A percentile compares a stretch with the other conserved stretches of the same genome.
These are phyloP conservation scores for Muscidifurax raptorellus DNA, from an alignment of 1,140 invertebrate species.

Conservation along the genomic window DNA sequence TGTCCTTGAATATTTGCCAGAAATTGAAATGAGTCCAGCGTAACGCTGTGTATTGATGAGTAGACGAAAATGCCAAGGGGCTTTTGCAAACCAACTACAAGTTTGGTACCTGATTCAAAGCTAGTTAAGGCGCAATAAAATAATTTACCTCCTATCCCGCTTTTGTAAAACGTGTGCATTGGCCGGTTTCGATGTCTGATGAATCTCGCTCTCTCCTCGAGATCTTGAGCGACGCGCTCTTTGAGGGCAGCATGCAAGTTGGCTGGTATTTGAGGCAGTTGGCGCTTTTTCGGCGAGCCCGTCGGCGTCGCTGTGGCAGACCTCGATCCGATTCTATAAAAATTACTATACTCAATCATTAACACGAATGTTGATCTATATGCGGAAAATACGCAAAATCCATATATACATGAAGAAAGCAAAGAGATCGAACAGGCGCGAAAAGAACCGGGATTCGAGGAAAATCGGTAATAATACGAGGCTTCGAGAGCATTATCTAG, in stretches of 20 bases:
- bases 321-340: constrained; percentile 83
- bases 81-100: too few species aligned
- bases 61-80: too few species aligned
- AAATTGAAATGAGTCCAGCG: too few species aligned
- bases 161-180: constrained; percentile 81
- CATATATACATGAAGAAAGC: background rate
- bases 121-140: background rate
- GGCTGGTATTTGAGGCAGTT: constrained; percentile 93
- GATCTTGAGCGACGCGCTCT: constrained; percentile 85
- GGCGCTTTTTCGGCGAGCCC: constrained; percentile 95
- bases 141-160: constrained; percentile 76
- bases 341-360: constrained; percentile 15
- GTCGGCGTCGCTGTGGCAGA: constrained; percentile 95
- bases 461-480: background rate
- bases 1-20: background rate
- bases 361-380: background rate
- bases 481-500: background rate
- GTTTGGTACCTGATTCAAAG: too few species aligned
- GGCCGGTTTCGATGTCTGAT: constrained; percentile 83
- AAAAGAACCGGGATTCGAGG: background rate
- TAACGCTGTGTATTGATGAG: background rate
- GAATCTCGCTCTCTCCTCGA: constrained; percentile 87
- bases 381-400: too few species aligned
- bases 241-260: constrained; percentile 80
- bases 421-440: background rate